phyloP scores from a whole-genome alignment of 1,140 invertebrate genomes.

The Harlomillsia oculata region DNA sequence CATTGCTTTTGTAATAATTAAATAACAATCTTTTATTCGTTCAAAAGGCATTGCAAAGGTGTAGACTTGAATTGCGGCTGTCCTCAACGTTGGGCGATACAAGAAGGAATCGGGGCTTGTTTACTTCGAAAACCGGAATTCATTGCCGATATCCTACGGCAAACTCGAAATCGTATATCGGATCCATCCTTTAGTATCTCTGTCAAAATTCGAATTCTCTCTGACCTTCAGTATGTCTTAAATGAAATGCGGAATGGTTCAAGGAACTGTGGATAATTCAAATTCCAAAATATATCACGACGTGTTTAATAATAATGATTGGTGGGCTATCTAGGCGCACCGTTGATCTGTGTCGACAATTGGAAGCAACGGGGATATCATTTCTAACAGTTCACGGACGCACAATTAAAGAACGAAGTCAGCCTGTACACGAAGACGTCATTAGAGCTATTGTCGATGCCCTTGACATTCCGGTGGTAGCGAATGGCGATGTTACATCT shows the following conservation, averaged over 20 bases:
- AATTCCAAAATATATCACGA: neutral
- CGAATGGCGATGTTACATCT: slow-evolving; percentile 59
- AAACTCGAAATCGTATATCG: slow-evolving; percentile 60
- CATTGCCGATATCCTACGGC: slow-evolving; percentile 67
- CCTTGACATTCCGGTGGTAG: slow-evolving; percentile 69
- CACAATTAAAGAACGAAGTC: slow-evolving; percentile 66
- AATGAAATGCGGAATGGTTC: neutral
- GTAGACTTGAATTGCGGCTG: slow-evolving; percentile 96
- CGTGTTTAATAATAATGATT: neutral
- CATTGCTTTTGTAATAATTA: neutral
- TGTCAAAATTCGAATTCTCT: slow-evolving; percentile 76
- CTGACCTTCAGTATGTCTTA: slow-evolving; percentile 44
- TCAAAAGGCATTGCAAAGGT: slow-evolving; percentile 65
- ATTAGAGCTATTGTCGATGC: slow-evolving; percentile 62
- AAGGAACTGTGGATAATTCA: neutral
- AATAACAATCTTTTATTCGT: slow-evolving; percentile 11
- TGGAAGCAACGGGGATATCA: slow-evolving; percentile 73
- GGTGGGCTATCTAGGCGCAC: slow-evolving; percentile 40
- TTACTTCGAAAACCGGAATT: slow-evolving; percentile 72
- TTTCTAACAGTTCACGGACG: slow-evolving; percentile 86
- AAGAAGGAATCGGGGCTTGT: slow-evolving; percentile 79
- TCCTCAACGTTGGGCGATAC: slow-evolving; percentile 88
- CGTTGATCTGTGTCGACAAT: slow-evolving; percentile 61
- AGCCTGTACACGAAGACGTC: slow-evolving; percentile 62
- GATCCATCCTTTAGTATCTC: slow-evolving; percentile 70